phyloP scores from a whole-genome alignment of 2,113 vertebrate species.

The Muntiacus reevesi region DNA sequence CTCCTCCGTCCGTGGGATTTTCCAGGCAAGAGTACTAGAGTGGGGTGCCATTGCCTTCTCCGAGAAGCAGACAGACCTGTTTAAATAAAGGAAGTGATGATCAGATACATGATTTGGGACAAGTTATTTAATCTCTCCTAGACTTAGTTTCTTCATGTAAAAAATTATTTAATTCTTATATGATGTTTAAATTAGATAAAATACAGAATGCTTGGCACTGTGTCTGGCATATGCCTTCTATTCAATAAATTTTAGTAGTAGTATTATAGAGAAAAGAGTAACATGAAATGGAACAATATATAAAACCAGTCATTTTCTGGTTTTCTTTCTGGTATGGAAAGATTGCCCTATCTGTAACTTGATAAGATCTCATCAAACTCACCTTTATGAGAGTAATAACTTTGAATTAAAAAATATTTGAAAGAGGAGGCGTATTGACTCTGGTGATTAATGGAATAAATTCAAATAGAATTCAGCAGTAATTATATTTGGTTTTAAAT shows the following conservation, averaged over 20 bases:
- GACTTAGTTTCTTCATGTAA: background rate
- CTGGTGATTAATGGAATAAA: background rate
- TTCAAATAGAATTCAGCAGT: constrained; percentile 23
- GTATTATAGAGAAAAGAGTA: background rate
- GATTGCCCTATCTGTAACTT: background rate
- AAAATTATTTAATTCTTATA: background rate
- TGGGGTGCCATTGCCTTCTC: too few relatives aligned
- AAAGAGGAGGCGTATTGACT: background rate
- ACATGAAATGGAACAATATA: background rate
- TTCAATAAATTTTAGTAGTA: background rate
- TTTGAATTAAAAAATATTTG: constrained; percentile 7
- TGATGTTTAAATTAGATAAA: background rate
- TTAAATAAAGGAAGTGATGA: background rate
- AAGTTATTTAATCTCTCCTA: background rate
- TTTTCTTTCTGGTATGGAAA: background rate
- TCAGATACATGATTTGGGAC: background rate
- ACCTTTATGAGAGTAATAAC: background rate
- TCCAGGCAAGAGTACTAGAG: too few relatives aligned
- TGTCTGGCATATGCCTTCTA: background rate
- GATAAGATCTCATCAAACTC: background rate
- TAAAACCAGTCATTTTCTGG: background rate
- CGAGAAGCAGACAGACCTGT: background rate
- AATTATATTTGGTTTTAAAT: constrained; percentile 36
- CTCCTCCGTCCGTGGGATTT: too few relatives aligned
- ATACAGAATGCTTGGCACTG: background rate